Evolutionary conservation across 53 echinoderm and acorn worm genomes (phyloP), one percentile per base, ranked within the genome.

Genomic region (Pentamera pediparva): DNA sequence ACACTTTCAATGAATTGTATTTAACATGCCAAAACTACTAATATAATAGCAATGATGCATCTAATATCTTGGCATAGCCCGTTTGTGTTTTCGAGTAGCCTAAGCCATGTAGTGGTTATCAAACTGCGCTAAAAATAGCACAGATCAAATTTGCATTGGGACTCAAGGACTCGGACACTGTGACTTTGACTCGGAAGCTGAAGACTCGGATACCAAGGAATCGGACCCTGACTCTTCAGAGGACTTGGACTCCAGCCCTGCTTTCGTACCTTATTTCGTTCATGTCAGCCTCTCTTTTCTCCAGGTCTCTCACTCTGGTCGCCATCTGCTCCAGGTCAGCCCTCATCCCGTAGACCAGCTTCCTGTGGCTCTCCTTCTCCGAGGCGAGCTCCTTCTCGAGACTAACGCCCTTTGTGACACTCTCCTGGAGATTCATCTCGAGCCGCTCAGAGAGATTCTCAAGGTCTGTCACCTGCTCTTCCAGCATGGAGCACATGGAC

Each of bases 401-500:
- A 28, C 45, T 22, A 7, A 43, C 41, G 17, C 27, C 40, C n/a
- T 67, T 67, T 43, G 40, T 29, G 4, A 41, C 3, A 41, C 73
- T 72, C 35, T 72, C 70, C 10, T 25, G 54, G 50, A 79, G 65
- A 28, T 85, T 85, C 4, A 74, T 72, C 56, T 92, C 91, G 50
- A 98, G 70, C 15, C 82, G 82, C 30, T 89, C 81, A 1, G 85
- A 88, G 41, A 98, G 65, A 30, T 59, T 76, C 62, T 98, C 98
- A 24, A 92, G 78, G 75, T 98, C 98, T 11, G 74, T 65, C 18
- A 98, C 63, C 78, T 98, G 98, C 39, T 98, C 91, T 59, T 98
- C 98, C 27, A 98, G 79, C 96, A 98, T 98, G 13, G 92, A 72
- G 53, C 89, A 92, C 2, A 92, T 79, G 1, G 98, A 79, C 84